Conservation (phyloP, 2,888 invertebrate genomes). For the Microctonus brassicae region DNA sequence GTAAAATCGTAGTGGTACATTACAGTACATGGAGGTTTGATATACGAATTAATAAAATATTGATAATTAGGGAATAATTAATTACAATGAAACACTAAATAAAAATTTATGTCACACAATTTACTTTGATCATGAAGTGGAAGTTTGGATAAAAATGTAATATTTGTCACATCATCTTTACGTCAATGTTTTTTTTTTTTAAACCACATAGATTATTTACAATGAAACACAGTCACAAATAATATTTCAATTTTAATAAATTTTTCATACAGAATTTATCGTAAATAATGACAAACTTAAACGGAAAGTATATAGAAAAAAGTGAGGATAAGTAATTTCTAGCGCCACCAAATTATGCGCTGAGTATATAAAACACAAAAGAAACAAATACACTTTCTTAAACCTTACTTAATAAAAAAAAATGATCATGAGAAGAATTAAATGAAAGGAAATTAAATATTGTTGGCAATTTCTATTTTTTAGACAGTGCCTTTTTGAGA, state of each 20-base stretch:
- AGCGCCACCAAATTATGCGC: too few species aligned
- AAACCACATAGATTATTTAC: background rate
- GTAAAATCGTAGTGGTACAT: background rate
- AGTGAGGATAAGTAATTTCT: background rate
- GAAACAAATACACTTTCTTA: background rate
- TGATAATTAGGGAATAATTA: slow-evolving; percentile 4
- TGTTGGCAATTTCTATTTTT: slow-evolving; percentile 36
- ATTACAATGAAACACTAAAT: background rate
- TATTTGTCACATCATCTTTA: background rate
- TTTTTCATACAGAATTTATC: background rate
- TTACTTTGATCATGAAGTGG: slow-evolving; percentile 48
- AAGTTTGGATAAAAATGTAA: slow-evolving; percentile 42
- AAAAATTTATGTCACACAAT: slow-evolving; percentile 40
- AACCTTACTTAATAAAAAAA: background rate
- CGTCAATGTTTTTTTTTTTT: background rate
- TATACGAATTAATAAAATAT: slow-evolving; percentile 10
- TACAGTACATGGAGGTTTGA: background rate
- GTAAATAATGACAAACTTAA: background rate
- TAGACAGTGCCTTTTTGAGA: slow-evolving; percentile 41
- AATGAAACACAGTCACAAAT: background rate
- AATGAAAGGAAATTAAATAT: slow-evolving; percentile 9
- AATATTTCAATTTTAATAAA: background rate
- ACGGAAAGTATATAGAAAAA: background rate
- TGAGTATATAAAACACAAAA: background rate
- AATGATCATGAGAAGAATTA: background rate